Conservation (phyloP, 2,888 invertebrate genomes). For the Adelognathus sp. region DNA sequence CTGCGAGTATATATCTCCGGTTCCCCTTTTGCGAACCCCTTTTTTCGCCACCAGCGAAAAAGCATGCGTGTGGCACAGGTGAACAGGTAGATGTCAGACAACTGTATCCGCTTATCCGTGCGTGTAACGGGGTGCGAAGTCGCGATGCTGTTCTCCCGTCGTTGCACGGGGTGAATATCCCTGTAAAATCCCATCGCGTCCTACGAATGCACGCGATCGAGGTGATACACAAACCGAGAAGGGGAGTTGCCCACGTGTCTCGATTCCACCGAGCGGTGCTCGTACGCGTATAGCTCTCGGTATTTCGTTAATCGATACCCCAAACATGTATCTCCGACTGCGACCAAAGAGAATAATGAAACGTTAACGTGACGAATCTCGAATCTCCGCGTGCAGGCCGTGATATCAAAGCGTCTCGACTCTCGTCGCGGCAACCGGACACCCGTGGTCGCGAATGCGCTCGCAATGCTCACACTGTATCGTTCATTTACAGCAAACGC, state of each 20-base stretch:
- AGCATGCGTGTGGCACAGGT: constrained; percentile 64
- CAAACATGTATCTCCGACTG: not conserved
- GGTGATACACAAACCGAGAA: constrained; percentile 26
- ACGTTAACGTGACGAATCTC: constrained; percentile 29
- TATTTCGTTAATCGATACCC: constrained; percentile 46
- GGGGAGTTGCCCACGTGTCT: constrained; percentile 16
- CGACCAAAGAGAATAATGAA: too few relatives aligned
- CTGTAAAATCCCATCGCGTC: constrained; percentile 19
- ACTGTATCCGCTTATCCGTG: constrained; percentile 73
- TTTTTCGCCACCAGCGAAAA: constrained; percentile 51
- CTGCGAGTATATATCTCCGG: not conserved
- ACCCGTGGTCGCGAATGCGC: constrained; percentile 40
- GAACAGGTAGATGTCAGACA: constrained; percentile 76
- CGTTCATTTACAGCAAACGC: not conserved
- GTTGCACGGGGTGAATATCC: constrained; percentile 48
- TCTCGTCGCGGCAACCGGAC: constrained; percentile 15
- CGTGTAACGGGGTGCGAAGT: constrained; percentile 28
- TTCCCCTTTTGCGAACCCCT: constrained; percentile 28
- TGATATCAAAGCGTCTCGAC: constrained; percentile 15
- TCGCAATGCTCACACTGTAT: not conserved
- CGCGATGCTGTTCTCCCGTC: constrained; percentile 56
- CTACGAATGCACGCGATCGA: constrained; percentile 20
- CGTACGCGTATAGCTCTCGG: not conserved
- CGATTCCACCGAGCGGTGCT: not conserved
- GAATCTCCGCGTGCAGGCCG: not conserved